Base-by-base conservation (phyloP, 1,140 invertebrate species). In the Piezodorus guildinii region DNA sequence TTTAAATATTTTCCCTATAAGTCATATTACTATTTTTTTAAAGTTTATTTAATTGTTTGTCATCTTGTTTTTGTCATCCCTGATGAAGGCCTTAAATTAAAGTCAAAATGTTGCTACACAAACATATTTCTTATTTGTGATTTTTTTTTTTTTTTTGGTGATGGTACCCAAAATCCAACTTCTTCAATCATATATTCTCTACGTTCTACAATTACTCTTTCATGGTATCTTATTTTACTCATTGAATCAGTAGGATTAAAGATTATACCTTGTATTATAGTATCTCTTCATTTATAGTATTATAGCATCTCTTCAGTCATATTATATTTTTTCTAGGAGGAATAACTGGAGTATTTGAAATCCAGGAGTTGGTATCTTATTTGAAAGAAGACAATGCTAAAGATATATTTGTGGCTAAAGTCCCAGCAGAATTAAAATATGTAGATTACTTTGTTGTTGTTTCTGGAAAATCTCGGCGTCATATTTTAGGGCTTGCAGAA, bases 401-500 rank as follows among this genome's bases (percentile, higher is more conserved):
- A 70, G 82, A 96, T 71, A 83, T 96, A 64, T 91, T 89, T 79
- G 90, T 91, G 1, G 86, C 85, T 60, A 72, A 77, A 64, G 80
- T 96, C 14, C 88, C 92, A 2, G 70, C 79, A 64, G 80, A 88
- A 54, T 74, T 85, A 2, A 81, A 83, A 60, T 96, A 95, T 78
- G 86, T 87, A 16, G 83, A 91, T 71, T 86, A 91, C 67, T 80
- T 96, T 67, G 86, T 91, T 25, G 76, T 94, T 14, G 87, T 83
- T 3, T 86, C 83, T 62, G 88, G 82, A 4, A 81, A 76, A 66
- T 93, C 89, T 58, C 72, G 76, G 25, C 80, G 84, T 59, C 91
- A 96, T 71, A 82, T 91, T 73, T 71, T 76, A 59, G 88, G 88
- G 45, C 75, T 95, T 19, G 82, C 85, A 12, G 80, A 85, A 65